Evolutionary conservation across 1,140 invertebrate species (phyloP), one percentile per base, ranked within the genome.

Genomic region (Araneus ventricosus): DNA sequence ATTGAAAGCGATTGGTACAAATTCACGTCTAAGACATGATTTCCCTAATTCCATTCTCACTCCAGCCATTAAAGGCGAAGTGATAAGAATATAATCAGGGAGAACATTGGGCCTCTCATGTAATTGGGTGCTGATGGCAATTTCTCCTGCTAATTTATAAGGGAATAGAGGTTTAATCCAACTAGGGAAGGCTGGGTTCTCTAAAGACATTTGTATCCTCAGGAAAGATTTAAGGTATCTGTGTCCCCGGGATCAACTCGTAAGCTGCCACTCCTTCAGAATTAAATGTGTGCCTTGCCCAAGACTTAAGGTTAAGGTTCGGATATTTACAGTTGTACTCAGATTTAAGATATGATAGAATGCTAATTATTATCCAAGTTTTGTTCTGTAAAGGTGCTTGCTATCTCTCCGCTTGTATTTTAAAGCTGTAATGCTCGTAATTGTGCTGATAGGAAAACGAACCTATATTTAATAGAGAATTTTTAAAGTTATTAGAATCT

Each of bases 111-210:
- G 30, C 67, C 67, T 30, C 27, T 30, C 67, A 75, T 75, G 67
- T 75, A 75, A 75, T 75, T 75, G 70, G 70, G 70, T 75, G 70
- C 70, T 37, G 70, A 5, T 34, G 30, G 67, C 67, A 75, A 37
- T 75, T 75, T 75, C 70, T 37, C 70, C 70, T 75, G 70, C 70
- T 75, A 75, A 75, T 75, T 75, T 75, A 75, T 75, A 34, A 37
- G 30, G 70, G 70, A 75, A 75, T 37, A 75, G 30, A 34, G 70
- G 70, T 75, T 75, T 75, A 75, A 75, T 75, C 70, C 70, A 17
- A 75, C 70, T 75, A 30, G 30, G 10, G 30, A 75, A 34, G 70
- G 59, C 59, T 63, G 24, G 45, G 59, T 63, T 63, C 59, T 63
- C 59, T 34, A 34, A 75, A 37, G 70, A 75, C 70, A 75, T 75